Base-by-base conservation (phyloP, 2,113 vertebrate genomes). In the Burhinus oedicnemus region DNA sequence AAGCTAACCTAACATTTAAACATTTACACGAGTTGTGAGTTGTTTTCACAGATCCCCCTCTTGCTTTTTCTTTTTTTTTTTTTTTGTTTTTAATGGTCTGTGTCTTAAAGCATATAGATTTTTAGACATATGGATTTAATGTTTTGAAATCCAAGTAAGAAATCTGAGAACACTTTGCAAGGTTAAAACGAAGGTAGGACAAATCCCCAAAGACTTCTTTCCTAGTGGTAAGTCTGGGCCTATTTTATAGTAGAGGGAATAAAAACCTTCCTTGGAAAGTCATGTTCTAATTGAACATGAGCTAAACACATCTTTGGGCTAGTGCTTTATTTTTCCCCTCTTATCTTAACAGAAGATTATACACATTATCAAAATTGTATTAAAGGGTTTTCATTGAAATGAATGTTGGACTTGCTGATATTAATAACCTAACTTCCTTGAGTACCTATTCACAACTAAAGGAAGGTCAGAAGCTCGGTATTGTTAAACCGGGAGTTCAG, bases 291-390 rank as follows among this genome's bases (percentile, higher is more conserved):
- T 32, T 61, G 49, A 85, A 76, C 27, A 54, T 26, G 12, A 90
- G 30, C 23, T 76, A 82, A 87, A 38, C 18, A 49, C 6, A 51
- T 49, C 34, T 82, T 76, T 64, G 34, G 30, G 12, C 5, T 54
- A 9, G 25, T 25, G 87, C 69, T 87, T 77, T 76, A 72, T 65
- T 91, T 95, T 60, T 44, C 54, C 17, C 2, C 8, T 83, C 55
- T 89, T 86, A 72, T 66, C 64, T 84, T 74, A 80, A 69, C 8
- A 85, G 40, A 84, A 55, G 42, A 64, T 79, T 93, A 58, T 71
- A 71, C 19, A 47, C 1, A 11, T 81, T 65, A 90, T 52, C 44
- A 61, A 85, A 90, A 70, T 36, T 77, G 12, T 45, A 49, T 62
- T 71, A 87, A 60, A 71, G 6, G 5, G 4, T 11, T 87, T 85